These are phyloP conservation scores for Notodromas monacha DNA, from an alignment of 2,888 invertebrate species.

Conservation along the genomic window DNA sequence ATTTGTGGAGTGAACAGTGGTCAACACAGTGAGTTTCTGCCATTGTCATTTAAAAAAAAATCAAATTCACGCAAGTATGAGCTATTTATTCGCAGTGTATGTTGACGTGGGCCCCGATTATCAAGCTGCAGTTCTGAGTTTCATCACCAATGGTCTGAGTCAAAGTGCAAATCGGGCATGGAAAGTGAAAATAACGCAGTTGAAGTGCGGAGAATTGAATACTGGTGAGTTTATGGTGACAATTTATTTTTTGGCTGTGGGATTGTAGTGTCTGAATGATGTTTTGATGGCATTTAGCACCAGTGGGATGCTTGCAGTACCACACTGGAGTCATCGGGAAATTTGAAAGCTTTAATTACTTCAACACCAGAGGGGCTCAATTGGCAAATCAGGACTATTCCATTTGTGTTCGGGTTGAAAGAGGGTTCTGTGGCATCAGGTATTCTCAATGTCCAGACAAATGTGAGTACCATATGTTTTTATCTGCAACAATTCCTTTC, in stretches of 20 bases:
- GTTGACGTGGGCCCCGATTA: slow-evolving; percentile 39
- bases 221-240: no score
- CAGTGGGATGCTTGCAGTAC: slow-evolving; percentile 43
- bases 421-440: slow-evolving; percentile 56
- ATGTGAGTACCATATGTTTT: no score
- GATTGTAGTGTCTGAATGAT: no score
- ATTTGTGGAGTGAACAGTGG: slow-evolving; percentile 9
- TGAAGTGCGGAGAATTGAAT: no score
- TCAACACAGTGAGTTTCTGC: slow-evolving; percentile 9
- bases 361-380: slow-evolving; percentile 34
- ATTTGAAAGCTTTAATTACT: slow-evolving; percentile 50
- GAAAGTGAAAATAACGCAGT: slow-evolving; percentile 5
- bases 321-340: slow-evolving; percentile 45
- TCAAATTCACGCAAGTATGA: background rate
- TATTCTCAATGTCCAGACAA: slow-evolving; percentile 38
- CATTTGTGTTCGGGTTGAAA: slow-evolving; percentile 45
- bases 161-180: slow-evolving; percentile 5
- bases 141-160: slow-evolving; percentile 8
- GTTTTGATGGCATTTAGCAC: slow-evolving; percentile 21
- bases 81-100: no score
- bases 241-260: no score
- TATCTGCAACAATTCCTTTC: no score
- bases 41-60: background rate
- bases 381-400: slow-evolving; percentile 64
- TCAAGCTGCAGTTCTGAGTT: slow-evolving; percentile 16